Base-by-base conservation (phyloP, 2,113 vertebrate genomes). In the Camarhynchus parvulus region DNA sequence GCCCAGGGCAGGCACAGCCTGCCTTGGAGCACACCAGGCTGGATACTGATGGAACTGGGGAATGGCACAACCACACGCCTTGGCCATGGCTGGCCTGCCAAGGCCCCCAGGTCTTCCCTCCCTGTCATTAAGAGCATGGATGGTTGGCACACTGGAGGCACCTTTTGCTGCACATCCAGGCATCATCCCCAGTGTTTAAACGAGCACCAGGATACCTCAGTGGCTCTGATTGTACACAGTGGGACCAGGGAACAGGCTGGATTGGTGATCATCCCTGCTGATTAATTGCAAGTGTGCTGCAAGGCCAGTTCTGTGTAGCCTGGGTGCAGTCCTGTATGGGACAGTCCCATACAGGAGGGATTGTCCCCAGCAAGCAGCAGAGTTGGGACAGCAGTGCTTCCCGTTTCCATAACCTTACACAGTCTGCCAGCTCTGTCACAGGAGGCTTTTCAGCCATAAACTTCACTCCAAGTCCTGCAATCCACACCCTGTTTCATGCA, bases 41-140 rank as follows among this genome's bases (percentile, higher is more conserved):
- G 46, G 41, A 30, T 30, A 47, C 53, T 53, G 31, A n/a, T 56
- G 49, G 62, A 66, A 73, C 12, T 25, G 46, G 11, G 11, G 21
- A 67, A 52, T 0, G 3, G 23, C 74, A 42, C 14, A 49, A 46
- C 28, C 12, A 53, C 46, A 9, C 2, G 0, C 17, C 59, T 21
- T n/a, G 22, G 55, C n/a, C 3, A 0, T 4, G 20, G 62, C 2
- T 81, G 64, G 53, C 49, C 31, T 2, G 0, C 4, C 0, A 1
- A 76, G n/a, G 1, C 15, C 16, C 25, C 7, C 49, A 31, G 2
- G 9, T 20, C 21, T 53, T 69, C 55, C 30, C 16, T 55, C 39
- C 20, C 21, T 44, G n/a, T 37, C 2, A 0, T 15, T 70, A 52
- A 50, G 35, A n/a, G 23, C 42, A 39, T 3, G 31, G 44, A 12